Percentiles rank a stretch among this genome's conserved stretches.
Conservation (phyloP, 2,113 vertebrate species). For the Arenaria interpres region DNA sequence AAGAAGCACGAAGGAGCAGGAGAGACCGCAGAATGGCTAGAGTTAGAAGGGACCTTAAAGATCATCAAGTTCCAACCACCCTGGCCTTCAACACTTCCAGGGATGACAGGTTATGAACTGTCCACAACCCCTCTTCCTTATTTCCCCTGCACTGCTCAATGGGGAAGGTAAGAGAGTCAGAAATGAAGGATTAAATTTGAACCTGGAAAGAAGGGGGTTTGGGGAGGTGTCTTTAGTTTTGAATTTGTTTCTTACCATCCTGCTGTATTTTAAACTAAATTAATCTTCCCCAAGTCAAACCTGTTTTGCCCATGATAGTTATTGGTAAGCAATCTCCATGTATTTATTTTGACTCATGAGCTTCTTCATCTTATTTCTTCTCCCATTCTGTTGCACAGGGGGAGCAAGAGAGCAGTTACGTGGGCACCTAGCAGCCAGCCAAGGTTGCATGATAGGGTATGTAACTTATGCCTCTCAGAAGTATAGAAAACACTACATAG, state of each 20-base stretch:
- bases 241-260: background rate
- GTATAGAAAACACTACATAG: background rate
- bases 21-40: background rate
- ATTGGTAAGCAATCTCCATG: background rate
- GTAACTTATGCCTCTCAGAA: background rate
- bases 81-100: too few species aligned
- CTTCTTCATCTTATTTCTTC: background rate
- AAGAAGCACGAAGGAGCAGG: background rate
- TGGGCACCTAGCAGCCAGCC: background rate
- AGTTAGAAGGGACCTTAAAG: too few species aligned
- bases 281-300: background rate
- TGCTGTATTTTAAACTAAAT: background rate
- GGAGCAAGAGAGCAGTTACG: background rate
- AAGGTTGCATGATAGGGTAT: background rate
- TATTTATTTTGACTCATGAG: background rate
- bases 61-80: too few species aligned
- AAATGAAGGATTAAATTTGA: background rate
- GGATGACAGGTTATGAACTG: background rate
- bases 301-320: background rate
- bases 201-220: background rate
- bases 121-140: background rate
- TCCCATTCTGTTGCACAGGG: background rate
- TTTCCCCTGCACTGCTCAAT: fast-evolving
- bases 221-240: background rate
- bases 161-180: background rate